Base-by-base conservation (phyloP, 2,113 vertebrate genomes). In the Planiliza haematocheilus region DNA sequence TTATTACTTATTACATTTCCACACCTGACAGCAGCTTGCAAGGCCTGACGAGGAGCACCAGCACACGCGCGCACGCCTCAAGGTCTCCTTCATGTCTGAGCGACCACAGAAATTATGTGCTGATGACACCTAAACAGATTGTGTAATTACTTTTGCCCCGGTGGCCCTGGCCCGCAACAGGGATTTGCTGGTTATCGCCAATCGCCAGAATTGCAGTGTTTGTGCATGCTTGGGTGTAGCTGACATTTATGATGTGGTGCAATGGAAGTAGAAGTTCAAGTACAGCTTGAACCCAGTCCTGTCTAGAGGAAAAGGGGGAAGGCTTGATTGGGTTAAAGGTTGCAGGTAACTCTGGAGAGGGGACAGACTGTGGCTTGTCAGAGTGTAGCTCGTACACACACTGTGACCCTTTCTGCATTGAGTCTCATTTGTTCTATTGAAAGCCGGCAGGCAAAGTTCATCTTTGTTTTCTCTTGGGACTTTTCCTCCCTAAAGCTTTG, bases 81-180 rank as follows among this genome's bases (percentile, higher is more conserved):
- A 93, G 91, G 91, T 93, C 89, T 90, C 90, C 89, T 90, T 93
- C 87, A 90, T 90, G 88, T 91, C 73, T 91, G 88, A 88, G 78
- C 24, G 43, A 79, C 48, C 74, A 43, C 79, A 86, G 70, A 87
- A 90, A 89, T 89, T 60, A 90, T 88, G 88, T 85, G 76, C 69
- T 79, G 75, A 90, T 89, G 88, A 90, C 87, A 90, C 80, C 82
- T 84, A 74, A 85, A 85, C 88, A 89, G 89, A 90, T 89, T 85
- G 80, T 75, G 82, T 89, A 89, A 91, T 91, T 91, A 86, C 86
- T 90, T 90, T 87, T 86, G 76, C 79, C 83, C 85, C 18, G 61
- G 67, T 87, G 77, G 77, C 88, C 84, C 70, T 79, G 86, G 80
- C 83, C 84, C 82, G 74, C 75, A 74, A 85, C 82, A 83, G 48